Base-by-base conservation (phyloP, 2,113 vertebrate genomes). In the Carassius auratus region DNA sequence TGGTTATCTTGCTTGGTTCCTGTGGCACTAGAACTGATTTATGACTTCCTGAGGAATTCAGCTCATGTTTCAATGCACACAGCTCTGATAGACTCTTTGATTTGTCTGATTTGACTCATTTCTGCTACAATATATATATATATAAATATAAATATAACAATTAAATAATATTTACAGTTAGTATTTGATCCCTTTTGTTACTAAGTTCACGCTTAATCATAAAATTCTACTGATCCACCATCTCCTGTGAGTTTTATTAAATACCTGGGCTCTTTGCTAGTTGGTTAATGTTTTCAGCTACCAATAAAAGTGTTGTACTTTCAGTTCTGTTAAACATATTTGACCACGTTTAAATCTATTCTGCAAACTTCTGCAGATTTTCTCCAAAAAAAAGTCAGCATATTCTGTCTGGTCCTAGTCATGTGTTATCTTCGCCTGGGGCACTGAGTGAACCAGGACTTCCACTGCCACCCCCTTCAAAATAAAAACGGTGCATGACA, bases 341-440 rank as follows among this genome's bases (percentile, higher is more conserved):
- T 45, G 8, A 45, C 42, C 42, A 45, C 9, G 42, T 10, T 45
- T 45, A 45, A 45, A 45, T 45, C 42, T 3, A 45, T 71, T 21
- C 17, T 1, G 68, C 8, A 38, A 8, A 71, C 33, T 38, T 71
- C 68, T 8, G 66, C 66, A 68, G 14, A 68, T 36, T 36, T 68
- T 68, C 13, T 14, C 17, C 8, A 17, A 21, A 71, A 71, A 71
- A 30, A 30, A 2, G 30, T 30, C 30, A 30, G 30, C 30, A 38
- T 38, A 38, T 38, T 30, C 36, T 38, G 38, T 73, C 36, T 73
- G 36, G 36, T 9, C 9, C 19, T 13, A 73, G 75, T 55, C 15
- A 57, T 76, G 50, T 57, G 26, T 76, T 57, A 76, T 57, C 75
- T 73, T 57, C 36, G 52, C 30, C 52, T n/a, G 17, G 76, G 76